Percentiles rank a stretch among this genome's conserved stretches.
Conservation (phyloP, 2,113 vertebrate species). For the Lepus americanus region DNA sequence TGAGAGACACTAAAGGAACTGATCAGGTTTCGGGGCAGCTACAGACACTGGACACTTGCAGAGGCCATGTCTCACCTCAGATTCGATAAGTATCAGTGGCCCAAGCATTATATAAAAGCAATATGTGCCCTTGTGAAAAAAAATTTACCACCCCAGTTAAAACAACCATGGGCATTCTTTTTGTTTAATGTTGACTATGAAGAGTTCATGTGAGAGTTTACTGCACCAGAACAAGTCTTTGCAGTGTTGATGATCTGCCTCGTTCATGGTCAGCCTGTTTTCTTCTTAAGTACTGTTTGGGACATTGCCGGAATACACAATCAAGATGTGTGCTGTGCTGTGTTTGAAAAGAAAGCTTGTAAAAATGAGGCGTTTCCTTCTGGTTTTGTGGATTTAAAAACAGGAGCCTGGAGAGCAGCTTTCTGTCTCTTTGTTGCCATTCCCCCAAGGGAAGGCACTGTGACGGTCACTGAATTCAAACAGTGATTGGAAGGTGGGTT, state of each 20-base stretch:
- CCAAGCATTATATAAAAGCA: not conserved
- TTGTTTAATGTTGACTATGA: not conserved
- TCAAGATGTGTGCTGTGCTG: not conserved
- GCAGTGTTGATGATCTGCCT: not conserved
- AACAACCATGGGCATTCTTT: not conserved
- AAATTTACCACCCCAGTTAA: not conserved
- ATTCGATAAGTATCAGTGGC: not conserved
- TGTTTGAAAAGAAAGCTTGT: constrained; percentile 24
- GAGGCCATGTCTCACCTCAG: not conserved
- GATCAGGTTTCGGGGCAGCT: no score
- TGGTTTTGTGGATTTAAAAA: constrained; percentile 34
- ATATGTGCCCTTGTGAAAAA: not conserved
- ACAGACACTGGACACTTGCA: not conserved
- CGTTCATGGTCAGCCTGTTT: not conserved
- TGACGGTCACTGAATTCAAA: constrained; percentile 54
- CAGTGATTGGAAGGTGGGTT: not conserved
- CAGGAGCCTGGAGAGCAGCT: not conserved
- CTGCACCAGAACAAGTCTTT: not conserved
- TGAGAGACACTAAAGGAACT: not conserved
- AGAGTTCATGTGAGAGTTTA: not conserved
- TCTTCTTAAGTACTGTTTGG: not conserved
- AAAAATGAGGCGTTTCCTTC: constrained; percentile 44
- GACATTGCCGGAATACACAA: not conserved
- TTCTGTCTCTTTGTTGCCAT: constrained; percentile 47
- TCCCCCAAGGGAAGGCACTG: not conserved